Percentiles rank a stretch among this genome's conserved stretches.
phyloP scores from a whole-genome alignment of 2,888 invertebrate genomes.

The Leptinotarsa peninsularis region DNA sequence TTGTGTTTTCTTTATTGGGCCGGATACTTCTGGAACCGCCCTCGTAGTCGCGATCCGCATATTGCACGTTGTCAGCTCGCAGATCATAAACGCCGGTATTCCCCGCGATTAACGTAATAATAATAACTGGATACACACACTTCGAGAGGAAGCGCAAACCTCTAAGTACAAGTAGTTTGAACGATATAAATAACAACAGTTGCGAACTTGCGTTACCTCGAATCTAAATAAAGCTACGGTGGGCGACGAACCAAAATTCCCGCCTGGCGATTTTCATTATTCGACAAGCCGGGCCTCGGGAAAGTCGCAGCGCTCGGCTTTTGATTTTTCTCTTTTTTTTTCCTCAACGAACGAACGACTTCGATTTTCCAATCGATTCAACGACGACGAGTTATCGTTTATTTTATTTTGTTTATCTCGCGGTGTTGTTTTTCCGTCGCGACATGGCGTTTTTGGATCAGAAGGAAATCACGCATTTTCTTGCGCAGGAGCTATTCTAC shows the following conservation, averaged over 20 bases:
- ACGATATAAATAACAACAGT: constrained; percentile 34
- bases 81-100: constrained; percentile 25
- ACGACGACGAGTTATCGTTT: constrained; percentile 26
- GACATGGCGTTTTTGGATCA: constrained; percentile 75
- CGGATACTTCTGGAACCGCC: not conserved
- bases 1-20: not conserved
- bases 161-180: constrained; percentile 18
- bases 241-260: constrained; percentile 65
- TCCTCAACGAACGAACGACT: constrained; percentile 62
- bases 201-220: constrained; percentile 62
- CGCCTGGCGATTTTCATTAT: constrained; percentile 61
- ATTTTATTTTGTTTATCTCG: constrained; percentile 27
- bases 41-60: not conserved
- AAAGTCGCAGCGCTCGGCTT: constrained; percentile 48
- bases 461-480: constrained; percentile 86
- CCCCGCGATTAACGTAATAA: constrained; percentile 19
- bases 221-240: constrained; percentile 62
- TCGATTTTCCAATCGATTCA: constrained; percentile 38
- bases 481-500: constrained; percentile 88
- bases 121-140: constrained; percentile 16
- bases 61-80: not conserved
- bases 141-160: constrained; percentile 9
- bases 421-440: constrained; percentile 23
- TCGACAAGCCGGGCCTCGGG: constrained; percentile 64
- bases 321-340: constrained; percentile 42